These are phyloP conservation scores for Spatulosminthurus flaviceps DNA, from an alignment of 2,888 invertebrate genomes.

Conservation along the genomic window DNA sequence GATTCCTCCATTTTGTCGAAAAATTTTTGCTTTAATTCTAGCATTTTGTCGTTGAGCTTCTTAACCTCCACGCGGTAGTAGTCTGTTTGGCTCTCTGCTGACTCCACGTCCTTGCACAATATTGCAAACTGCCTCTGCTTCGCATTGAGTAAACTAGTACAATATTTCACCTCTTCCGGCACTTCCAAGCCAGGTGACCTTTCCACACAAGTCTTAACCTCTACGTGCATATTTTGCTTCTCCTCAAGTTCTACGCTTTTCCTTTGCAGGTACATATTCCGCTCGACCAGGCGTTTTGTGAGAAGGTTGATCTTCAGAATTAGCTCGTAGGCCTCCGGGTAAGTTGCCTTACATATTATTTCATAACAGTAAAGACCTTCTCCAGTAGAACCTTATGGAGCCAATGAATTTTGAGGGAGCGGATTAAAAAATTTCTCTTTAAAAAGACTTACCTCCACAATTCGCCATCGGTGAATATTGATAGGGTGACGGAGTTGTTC, in stretches of 20 bases:
- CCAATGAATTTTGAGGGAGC: too few species aligned
- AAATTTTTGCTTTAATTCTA: not conserved
- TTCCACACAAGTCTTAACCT: slow-evolving; percentile 77
- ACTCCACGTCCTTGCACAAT: slow-evolving; percentile 52
- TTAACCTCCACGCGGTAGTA: slow-evolving; percentile 21
- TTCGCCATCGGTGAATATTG: slow-evolving; percentile 91
- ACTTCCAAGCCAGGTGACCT: slow-evolving; percentile 80
- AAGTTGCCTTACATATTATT: slow-evolving; percentile 73
- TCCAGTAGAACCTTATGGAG: too few species aligned
- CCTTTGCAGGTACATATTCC: slow-evolving; percentile 71
- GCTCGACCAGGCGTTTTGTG: slow-evolving; percentile 80
- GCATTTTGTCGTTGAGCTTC: slow-evolving; percentile 10
- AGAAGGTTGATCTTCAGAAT: slow-evolving; percentile 83
- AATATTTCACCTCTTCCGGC: slow-evolving; percentile 70
- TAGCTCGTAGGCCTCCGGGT: slow-evolving; percentile 82
- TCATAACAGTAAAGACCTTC: too few species aligned
- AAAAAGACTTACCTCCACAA: slow-evolving; percentile 72
- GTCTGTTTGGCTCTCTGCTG: slow-evolving; percentile 50
- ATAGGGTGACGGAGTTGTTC: slow-evolving; percentile 89
- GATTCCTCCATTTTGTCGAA: slow-evolving; percentile 16
- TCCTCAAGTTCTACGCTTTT: slow-evolving; percentile 71
- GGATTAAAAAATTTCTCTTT: too few species aligned
- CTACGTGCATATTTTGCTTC: slow-evolving; percentile 76
- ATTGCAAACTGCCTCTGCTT: slow-evolving; percentile 53
- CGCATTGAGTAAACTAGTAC: slow-evolving; percentile 67